Evolutionary conservation across 2,113 vertebrate species (phyloP), one percentile per base, ranked within the genome.

Genomic region (Vanacampus margaritifer): DNA sequence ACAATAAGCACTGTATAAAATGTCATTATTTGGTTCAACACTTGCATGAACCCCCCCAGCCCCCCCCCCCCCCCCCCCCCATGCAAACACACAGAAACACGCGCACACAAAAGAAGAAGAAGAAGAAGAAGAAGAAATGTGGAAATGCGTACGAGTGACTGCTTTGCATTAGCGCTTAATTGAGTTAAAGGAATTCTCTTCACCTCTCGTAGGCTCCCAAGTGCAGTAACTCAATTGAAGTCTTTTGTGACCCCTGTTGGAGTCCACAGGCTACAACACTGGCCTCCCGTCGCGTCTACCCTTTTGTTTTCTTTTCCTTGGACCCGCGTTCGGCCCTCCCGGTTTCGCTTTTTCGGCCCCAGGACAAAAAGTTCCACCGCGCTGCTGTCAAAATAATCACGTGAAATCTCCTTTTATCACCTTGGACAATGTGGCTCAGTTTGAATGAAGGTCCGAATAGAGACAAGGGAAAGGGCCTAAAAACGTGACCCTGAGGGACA

Each of bases 141-240:
- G 16, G 7, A 24, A 7, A 32, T 11, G 48, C 10, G 48, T 1
- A 65, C 64, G 79, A 39, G 71, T 69, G 88, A 89, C 91, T 93
- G 92, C 90, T 92, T 92, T 79, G 60, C 84, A 90, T 93, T 93
- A 93, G 88, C 68, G 63, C 89, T 86, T 91, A 91, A 92, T 92
- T 81, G 86, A 88, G 88, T 93, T 93, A 91, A 86, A 88, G 75
- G 64, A 51, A 7, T 67, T 81, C 67, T 75, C 72, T 50, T 67
- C 73, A 69, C 69, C 72, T 71, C 65, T 63, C 67, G 69, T 51
- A n/a, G 54, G 54, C 65, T 71, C 76, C 12, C 7, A 75, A 67
- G 78, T 66, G 67, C 81, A 88, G 79, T 79, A 88, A 86, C 77
- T 85, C 86, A 86, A 83, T 81, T 89, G 86, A 90, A 89, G 86